Base-by-base conservation (phyloP, 1,140 invertebrate genomes). In the Drusus annulatus region DNA sequence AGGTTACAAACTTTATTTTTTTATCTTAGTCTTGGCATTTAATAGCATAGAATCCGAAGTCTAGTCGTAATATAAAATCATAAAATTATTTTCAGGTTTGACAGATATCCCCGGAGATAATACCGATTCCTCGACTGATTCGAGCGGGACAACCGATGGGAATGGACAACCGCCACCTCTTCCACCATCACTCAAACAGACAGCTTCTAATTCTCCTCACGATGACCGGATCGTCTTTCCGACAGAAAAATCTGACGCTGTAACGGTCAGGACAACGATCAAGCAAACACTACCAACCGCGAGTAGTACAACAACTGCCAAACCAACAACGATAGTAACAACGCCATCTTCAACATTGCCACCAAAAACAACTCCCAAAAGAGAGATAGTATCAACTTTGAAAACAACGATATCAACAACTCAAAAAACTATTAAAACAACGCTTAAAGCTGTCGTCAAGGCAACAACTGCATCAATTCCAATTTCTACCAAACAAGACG, bases 171-270 rank as follows among this genome's bases (percentile, higher is more conserved):
- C 60, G 23, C 60, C 28, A 28, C 73, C 28, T 3, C 23, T 80
- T 19, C 54, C 51, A n/a, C 17, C 56, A 13, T 80, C 73, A 28
- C 17, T 71, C 31, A 76, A 76, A 31, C 68, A 69, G 45, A 76
- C 23, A 15, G 52, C 51, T 2, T 52, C 25, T 36, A 79, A 68
- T 19, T 60, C 19, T 56, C 23, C 52, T 8, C 16, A 1, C 51
- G 51, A 15, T 13, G 10, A 56, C 36, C 4, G 19, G 25, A 45
- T n/a, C 21, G 17, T 56, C 17, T 17, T 56, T 17, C n/a, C 54
- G 10, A 19, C 54, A 56, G 19, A 68, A 58, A 50, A 28, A 2
- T 10, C 36, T 10, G 76, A 54, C 16, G 23, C 62, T n/a, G 52
- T 69, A 28, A 82, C 54, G 21, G 10, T 51, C 13, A 0, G 5